Evolutionary conservation across 2,888 invertebrate genomes (phyloP).

Genomic region (Flexamia atlantica): DNA sequence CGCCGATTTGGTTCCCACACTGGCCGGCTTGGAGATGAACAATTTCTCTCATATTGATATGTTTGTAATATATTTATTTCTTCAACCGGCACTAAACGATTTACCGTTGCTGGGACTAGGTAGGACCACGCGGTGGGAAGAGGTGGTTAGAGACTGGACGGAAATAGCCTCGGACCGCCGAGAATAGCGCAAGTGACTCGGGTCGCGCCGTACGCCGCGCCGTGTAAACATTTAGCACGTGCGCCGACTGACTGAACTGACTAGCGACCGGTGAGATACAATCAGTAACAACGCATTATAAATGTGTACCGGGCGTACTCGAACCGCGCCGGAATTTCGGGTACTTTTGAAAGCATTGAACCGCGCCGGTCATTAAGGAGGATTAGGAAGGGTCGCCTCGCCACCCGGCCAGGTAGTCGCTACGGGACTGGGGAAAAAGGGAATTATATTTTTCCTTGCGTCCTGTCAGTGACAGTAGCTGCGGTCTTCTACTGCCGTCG

Average conservation of each 20-base stretch:
- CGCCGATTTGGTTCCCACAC: conserved; percentile 81
- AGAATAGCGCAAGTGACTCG: background rate
- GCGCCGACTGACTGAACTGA: background rate
- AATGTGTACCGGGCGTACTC: no score
- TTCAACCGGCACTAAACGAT: background rate
- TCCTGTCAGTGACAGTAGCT: no score
- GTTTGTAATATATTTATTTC: background rate
- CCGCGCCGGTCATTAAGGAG: no score
- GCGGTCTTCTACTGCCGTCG: no score
- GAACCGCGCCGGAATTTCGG: no score
- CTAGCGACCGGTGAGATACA: no score
- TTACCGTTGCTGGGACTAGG: background rate
- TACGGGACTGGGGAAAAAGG: no score
- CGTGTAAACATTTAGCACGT: background rate
- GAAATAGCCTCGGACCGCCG: background rate
- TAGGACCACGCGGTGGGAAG: conserved; percentile 3
- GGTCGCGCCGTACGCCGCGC: background rate
- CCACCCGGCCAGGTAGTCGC: no score
- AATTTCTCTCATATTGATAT: conserved; percentile 78
- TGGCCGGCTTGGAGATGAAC: conserved; percentile 81
- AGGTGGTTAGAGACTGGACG: background rate
- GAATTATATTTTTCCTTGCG: no score
- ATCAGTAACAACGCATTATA: no score
- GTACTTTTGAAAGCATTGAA: no score
- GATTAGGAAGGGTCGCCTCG: no score